Evolutionary conservation across 2,797 vertebrate genomes (phyloP).

Genomic region (Diplodus puntazzo): DNA sequence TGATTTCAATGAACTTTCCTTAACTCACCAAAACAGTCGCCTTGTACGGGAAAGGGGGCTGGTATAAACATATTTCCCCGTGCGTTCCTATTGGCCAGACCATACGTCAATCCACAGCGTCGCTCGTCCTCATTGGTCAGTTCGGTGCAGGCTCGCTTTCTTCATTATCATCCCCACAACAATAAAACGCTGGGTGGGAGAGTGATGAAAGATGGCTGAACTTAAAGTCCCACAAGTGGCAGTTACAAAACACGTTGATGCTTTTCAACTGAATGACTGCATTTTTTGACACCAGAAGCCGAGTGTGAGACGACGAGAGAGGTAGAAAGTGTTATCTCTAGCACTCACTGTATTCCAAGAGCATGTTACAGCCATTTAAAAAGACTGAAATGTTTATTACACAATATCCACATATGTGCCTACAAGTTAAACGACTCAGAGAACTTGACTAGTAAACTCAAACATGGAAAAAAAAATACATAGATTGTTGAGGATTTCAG

Average conservation of each 20-base stretch:
- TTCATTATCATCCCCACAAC: conserved; percentile 20
- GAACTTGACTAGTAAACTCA: too few relatives aligned
- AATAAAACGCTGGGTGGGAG: conserved; percentile 50
- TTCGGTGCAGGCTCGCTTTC: background rate
- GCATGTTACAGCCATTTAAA: background rate
- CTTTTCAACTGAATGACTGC: background rate
- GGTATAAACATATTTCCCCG: conserved; percentile 57
- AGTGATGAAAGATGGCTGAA: conserved; percentile 1
- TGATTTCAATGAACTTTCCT: conserved; percentile 78
- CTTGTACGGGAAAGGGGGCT: conserved; percentile 67
- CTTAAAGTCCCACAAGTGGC: background rate
- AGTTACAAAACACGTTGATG: background rate
- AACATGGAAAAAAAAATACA: too few relatives aligned
- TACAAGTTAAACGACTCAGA: too few relatives aligned
- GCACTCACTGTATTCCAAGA: background rate
- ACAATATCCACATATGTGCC: background rate
- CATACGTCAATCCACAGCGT: conserved; percentile 12
- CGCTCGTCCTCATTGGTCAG: conserved; percentile 61
- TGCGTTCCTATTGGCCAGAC: conserved; percentile 49
- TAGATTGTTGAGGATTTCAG: background rate
- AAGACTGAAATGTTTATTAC: background rate
- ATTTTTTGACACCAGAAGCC: background rate
- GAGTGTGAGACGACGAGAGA: background rate
- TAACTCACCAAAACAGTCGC: conserved; percentile 83
- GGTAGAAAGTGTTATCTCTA: background rate